Base-by-base conservation (phyloP, 2,888 invertebrate genomes). In the Trimorus sp. region DNA sequence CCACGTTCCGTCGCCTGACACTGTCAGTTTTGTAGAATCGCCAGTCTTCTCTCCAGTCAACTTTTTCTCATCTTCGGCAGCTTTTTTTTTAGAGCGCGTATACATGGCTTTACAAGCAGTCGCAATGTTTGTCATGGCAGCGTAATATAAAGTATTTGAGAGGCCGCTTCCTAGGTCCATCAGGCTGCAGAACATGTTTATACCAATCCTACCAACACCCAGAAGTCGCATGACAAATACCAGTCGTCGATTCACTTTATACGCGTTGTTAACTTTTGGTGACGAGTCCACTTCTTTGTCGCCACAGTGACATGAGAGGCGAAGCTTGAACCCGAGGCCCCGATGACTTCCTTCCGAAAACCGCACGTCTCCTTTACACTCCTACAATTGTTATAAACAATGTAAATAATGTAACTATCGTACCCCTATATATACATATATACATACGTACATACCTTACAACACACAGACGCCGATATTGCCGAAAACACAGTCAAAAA, bases 141-240 rank as follows among this genome's bases (percentile, higher is more conserved):
- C 71, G 42, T 62, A 60, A 37, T 71, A 71, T 14, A 16, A 12
- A 6, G n/a, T 4, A 37, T 6, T 6, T n/a, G 16, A 36, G n/a
- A 71, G 26, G 11, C 71, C 59, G 40, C 1, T 36, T 16, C 42
- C 60, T 26, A 70, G 16, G 70, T 65, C 79, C 70, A 58, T 71
- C 53, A 79, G 54, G 42, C 58, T 45, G 15, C 68, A 68, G 1
- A 68, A 54, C 48, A 62, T 48, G 51, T 51, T 77, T 26, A 77
- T 26, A 62, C 69, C 69, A 36, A 51, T 51, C 45, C 11, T 3
- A n/a, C 48, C 48, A 14, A 48, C 14, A n/a, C 48, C 48, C 1
- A 48, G 48, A n/a, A 12, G 12, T n/a, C 48, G 48, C 12, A 48
- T 8, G 6, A 12, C 48, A 48, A 48, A 12, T 7, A 14, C 48